A percentile compares a stretch with the other conserved stretches of the same genome.
Conservation (phyloP, 2,888 invertebrate species). For the Tanytarsus gracilentus region DNA sequence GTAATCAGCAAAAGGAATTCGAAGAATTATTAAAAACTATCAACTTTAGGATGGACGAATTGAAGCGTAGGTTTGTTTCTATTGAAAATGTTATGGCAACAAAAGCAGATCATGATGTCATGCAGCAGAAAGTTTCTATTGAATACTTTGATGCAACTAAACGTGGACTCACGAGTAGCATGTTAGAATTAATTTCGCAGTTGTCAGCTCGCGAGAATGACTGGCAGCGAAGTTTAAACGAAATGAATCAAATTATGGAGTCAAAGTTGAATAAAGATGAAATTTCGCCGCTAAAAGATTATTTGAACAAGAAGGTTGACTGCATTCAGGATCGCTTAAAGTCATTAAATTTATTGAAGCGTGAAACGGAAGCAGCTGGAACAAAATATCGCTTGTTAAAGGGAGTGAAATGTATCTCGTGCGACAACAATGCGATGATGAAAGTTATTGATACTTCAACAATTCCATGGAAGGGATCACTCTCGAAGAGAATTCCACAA, state of each 20-base stretch:
- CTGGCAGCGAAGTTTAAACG: slow-evolving; percentile 57
- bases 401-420: slow-evolving; percentile 68
- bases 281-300: slow-evolving; percentile 54
- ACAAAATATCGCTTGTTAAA: no score
- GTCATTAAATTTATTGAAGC: slow-evolving; percentile 49
- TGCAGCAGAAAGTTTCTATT: slow-evolving; percentile 63
- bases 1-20: no score
- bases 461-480: slow-evolving; percentile 44
- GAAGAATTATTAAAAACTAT: no score
- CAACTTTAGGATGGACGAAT: no score
- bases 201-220: slow-evolving; percentile 50
- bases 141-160: slow-evolving; percentile 57
- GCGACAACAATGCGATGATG: slow-evolving; percentile 68
- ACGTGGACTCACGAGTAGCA: slow-evolving; percentile 53
- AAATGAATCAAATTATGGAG: slow-evolving; percentile 58
- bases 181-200: slow-evolving; percentile 56
- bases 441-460: slow-evolving; percentile 46
- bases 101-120: slow-evolving; percentile 59
- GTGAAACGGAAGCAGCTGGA: slow-evolving; percentile 63
- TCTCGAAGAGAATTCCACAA: no score
- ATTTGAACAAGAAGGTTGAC: slow-evolving; percentile 53
- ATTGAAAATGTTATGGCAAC: no score
- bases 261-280: slow-evolving; percentile 58
- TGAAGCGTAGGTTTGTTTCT: no score
- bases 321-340: slow-evolving; percentile 54